phyloP scores from a whole-genome alignment of 2,888 invertebrate species.

The Smittia aterrima region DNA sequence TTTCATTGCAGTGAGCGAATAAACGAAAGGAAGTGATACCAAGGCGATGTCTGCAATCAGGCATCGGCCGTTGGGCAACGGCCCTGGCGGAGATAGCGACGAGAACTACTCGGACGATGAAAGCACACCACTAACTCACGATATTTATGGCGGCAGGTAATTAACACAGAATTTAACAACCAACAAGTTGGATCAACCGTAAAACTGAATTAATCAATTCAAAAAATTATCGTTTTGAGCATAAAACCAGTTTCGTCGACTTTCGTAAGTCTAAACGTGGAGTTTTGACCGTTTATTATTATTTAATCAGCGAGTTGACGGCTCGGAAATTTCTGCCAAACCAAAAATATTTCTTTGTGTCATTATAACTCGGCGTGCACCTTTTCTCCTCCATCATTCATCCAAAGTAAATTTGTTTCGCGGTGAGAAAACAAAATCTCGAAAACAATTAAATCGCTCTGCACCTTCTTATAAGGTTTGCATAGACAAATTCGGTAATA shows the following conservation, averaged over 20 bases:
- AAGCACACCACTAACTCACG: constrained; percentile 80
- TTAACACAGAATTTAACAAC: neutral
- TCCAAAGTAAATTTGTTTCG: neutral
- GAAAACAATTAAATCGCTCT: neutral
- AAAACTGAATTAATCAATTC: constrained; percentile 1
- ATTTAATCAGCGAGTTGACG: constrained; percentile 13
- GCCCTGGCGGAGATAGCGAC: constrained; percentile 60
- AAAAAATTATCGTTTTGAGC: constrained; percentile 25
- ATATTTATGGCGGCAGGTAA: constrained; percentile 89
- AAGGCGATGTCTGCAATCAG: constrained; percentile 68
- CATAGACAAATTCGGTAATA: constrained; percentile 7
- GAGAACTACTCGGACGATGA: constrained; percentile 83
- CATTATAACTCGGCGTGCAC: neutral
- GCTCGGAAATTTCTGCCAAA: neutral
- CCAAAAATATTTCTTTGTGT: neutral
- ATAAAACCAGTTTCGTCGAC: neutral
- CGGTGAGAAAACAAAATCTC: too few relatives aligned
- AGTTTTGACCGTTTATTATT: neutral
- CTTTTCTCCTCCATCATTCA: neutral
- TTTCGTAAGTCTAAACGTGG: neutral
- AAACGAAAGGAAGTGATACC: constrained; percentile 28
- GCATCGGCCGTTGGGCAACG: constrained; percentile 60
- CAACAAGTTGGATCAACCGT: constrained; percentile 4
- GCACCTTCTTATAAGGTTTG: neutral
- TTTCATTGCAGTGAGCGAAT: constrained; percentile 32